Conservation (phyloP, 2,113 vertebrate genomes). For the Pogonocichla stellata region DNA sequence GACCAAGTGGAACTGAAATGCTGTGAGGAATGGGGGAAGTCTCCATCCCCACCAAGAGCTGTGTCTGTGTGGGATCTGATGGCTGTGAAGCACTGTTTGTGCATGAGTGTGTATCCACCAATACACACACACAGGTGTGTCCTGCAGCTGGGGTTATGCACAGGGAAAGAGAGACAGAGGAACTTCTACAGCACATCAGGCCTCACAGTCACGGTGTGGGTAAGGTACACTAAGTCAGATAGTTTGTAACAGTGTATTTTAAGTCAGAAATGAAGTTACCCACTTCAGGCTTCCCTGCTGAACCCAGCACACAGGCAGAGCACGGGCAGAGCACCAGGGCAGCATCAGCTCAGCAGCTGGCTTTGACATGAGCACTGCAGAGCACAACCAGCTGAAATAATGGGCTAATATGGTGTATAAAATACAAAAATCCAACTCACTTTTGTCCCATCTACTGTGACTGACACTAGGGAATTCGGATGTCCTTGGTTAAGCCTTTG, state of each 20-base stretch:
- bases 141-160: not conserved
- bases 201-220: not conserved
- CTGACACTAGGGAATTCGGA: not conserved
- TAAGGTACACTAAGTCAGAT: not conserved
- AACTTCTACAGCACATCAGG: not conserved
- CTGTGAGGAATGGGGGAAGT: not conserved
- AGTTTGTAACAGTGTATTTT: not conserved
- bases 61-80: not conserved
- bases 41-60: not conserved
- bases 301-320: not conserved
- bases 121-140: not conserved
- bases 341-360: not conserved
- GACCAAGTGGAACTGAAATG: not conserved
- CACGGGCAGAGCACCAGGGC: not conserved
- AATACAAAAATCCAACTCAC: not conserved
- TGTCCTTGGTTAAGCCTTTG: not conserved
- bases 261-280: not conserved
- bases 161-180: not conserved
- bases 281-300: not conserved
- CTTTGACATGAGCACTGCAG: not conserved
- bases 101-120: not conserved
- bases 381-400: not conserved
- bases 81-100: not conserved
- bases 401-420: rapidly evolving
- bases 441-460: not conserved